Evolutionary conservation across 2,113 vertebrate species (phyloP), one percentile per base, ranked within the genome.

Genomic region (Leptosomus discolor): DNA sequence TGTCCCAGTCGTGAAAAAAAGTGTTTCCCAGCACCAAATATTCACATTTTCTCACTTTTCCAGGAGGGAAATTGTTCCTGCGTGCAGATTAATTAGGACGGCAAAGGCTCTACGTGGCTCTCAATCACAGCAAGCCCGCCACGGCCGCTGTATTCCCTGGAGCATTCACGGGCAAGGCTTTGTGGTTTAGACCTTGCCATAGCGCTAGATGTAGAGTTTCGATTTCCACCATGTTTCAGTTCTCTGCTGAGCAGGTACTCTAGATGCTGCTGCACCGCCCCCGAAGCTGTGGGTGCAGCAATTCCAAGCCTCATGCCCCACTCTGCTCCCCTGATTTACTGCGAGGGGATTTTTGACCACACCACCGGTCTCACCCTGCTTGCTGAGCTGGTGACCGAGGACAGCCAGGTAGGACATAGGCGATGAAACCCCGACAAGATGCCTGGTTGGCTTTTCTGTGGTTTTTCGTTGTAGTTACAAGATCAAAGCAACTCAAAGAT

Each of bases 241-340:
- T 6, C 56, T 37, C 41, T 26, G 41, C 58, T 36, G 61, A 48
- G 70, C 34, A 57, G 50, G 51, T 76, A 20, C 70, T 41, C 18
- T 3, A 57, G 54, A 8, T 9, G 61, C 73, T 0, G 0, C 77
- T 24, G 56, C 43, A 24, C 23, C 6, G 1, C 0, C 14, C 61
- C 39, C 0, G 0, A 17, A 70, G 45, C 60, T 69, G 48, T 27
- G 60, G 53, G 65, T 48, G 37, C 45, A 48, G 73, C 3, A 5
- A 54, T 32, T 45, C 56, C 61, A 17, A 65, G 45, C 51, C 57
- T 26, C 45, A 16, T 0, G 15, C 51, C 36, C 50, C 2, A 9
- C 82, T 48, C 48, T 30, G 39, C 45, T 76, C 19, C 30, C 46
- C 20, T 3, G 15, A 19, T 43, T 11, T 75, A 26, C 58, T 37